A percentile compares a stretch with the other conserved stretches of the same genome.
Evolutionary conservation across 1,140 invertebrate species (phyloP).

Genomic region (Drosophila nasuta): DNA sequence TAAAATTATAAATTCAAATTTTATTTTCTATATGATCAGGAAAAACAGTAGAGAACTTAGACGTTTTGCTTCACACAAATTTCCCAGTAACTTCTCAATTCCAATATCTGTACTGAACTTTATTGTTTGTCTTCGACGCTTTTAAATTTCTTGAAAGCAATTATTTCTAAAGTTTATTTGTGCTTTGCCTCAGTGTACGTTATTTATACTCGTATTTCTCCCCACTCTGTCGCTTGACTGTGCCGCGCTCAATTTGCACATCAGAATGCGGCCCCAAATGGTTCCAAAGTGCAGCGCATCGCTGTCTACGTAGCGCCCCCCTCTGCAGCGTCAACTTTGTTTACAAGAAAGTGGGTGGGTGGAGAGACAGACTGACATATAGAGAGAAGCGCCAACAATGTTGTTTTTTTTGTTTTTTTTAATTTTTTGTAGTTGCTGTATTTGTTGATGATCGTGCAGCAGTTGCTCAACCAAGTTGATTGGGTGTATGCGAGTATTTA

Average conservation of each 20-base stretch:
- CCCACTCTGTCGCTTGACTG: neutral
- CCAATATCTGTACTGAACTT: too few relatives aligned
- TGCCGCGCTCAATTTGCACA: constrained; percentile 26
- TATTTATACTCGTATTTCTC: constrained; percentile 15
- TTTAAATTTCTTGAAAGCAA: neutral
- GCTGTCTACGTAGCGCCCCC: constrained; percentile 46
- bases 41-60: too few relatives aligned
- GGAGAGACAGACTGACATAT: constrained; percentile 24
- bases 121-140: neutral
- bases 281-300: constrained; percentile 65
- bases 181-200: constrained; percentile 17
- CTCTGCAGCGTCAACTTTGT: constrained; percentile 29
- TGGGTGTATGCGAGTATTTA: constrained; percentile 57
- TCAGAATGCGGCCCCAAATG: constrained; percentile 49
- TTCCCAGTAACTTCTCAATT: too few relatives aligned
- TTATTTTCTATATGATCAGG: too few relatives aligned
- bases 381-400: constrained; percentile 23
- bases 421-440: neutral
- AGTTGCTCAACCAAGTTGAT: constrained; percentile 33
- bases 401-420: neutral
- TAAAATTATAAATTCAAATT: too few relatives aligned
- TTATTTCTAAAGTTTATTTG: neutral
- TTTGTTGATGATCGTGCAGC: constrained; percentile 28
- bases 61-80: too few relatives aligned
- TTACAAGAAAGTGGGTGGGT: constrained; percentile 60